Evolutionary conservation across 2,113 vertebrate species (phyloP).

Genomic region (Channa maculata): DNA sequence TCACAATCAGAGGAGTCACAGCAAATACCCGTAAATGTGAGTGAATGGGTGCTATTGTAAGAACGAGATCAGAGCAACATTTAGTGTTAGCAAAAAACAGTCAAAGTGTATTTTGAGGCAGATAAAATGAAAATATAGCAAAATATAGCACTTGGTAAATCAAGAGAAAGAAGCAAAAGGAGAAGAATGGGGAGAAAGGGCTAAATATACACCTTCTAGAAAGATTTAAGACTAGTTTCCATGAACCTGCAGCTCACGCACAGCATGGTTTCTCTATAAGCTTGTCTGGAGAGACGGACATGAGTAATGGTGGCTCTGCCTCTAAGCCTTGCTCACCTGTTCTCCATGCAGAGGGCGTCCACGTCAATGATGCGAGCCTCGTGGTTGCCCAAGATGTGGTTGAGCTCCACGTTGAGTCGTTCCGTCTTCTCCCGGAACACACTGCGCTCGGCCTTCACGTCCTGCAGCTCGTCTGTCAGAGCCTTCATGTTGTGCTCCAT

Average conservation of each 20-base stretch:
- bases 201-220: too few species aligned
- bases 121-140: too few species aligned
- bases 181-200: too few species aligned
- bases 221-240: too few species aligned
- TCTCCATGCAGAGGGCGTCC: slow-evolving; percentile 97
- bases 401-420: slow-evolving; percentile 95
- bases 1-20: background rate
- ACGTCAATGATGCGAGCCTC: slow-evolving; percentile 93
- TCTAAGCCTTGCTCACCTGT: slow-evolving; percentile 81
- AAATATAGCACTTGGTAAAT: too few species aligned
- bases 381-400: slow-evolving; percentile 91
- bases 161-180: too few species aligned
- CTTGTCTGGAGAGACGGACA: background rate
- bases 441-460: slow-evolving; percentile 89
- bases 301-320: background rate
- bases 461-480: slow-evolving; percentile 91
- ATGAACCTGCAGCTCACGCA: too few species aligned
- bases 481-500: slow-evolving; percentile 90
- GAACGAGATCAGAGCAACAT: too few species aligned
- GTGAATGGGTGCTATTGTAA: too few species aligned
- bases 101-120: too few species aligned
- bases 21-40: background rate
- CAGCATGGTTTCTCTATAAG: background rate
- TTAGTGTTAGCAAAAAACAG: too few species aligned
- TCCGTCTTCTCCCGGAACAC: slow-evolving; percentile 94